phyloP scores from a whole-genome alignment of 1,140 invertebrate genomes.

The Zaprionus capensis region DNA sequence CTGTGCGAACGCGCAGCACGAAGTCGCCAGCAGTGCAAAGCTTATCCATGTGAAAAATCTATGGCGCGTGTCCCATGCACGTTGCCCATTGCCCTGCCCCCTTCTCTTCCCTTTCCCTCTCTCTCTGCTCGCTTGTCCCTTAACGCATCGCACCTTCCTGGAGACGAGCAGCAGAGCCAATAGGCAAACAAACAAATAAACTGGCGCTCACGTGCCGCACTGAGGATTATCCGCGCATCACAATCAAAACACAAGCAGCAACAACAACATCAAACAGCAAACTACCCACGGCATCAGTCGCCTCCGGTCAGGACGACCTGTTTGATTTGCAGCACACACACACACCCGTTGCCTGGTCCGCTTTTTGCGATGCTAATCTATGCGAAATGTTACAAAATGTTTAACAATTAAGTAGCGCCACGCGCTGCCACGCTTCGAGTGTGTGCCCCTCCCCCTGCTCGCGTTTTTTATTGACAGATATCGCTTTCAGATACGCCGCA shows the following conservation, averaged over 20 bases:
- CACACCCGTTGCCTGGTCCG: constrained; percentile 27
- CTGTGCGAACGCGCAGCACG: constrained; percentile 29
- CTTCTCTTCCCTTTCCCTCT: neutral
- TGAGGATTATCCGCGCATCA: constrained; percentile 75
- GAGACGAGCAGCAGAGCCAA: constrained; percentile 28
- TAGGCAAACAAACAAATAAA: constrained; percentile 60
- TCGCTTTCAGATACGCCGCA: constrained; percentile 67
- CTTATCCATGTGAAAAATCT: constrained; percentile 82
- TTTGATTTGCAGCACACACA: constrained; percentile 70
- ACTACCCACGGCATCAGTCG: constrained; percentile 55
- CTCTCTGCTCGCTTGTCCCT: constrained; percentile 29
- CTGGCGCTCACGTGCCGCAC: constrained; percentile 66
- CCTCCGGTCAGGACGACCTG: constrained; percentile 55
- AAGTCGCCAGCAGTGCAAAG: constrained; percentile 46
- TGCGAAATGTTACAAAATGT: constrained; percentile 83
- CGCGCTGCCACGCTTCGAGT: constrained; percentile 79
- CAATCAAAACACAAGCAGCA: constrained; percentile 70
- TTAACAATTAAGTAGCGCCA: constrained; percentile 82
- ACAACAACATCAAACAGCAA: constrained; percentile 60
- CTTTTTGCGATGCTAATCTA: constrained; percentile 83
- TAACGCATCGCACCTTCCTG: constrained; percentile 73
- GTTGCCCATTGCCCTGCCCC: constrained; percentile 11
- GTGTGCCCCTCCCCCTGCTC: constrained; percentile 21
- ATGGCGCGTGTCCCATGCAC: constrained; percentile 69
- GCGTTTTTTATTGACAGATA: constrained; percentile 73